A percentile compares a stretch with the other conserved stretches of the same genome.
phyloP scores from a whole-genome alignment of 2,113 vertebrate species.

The Boulengeromyrus knoepffleri region DNA sequence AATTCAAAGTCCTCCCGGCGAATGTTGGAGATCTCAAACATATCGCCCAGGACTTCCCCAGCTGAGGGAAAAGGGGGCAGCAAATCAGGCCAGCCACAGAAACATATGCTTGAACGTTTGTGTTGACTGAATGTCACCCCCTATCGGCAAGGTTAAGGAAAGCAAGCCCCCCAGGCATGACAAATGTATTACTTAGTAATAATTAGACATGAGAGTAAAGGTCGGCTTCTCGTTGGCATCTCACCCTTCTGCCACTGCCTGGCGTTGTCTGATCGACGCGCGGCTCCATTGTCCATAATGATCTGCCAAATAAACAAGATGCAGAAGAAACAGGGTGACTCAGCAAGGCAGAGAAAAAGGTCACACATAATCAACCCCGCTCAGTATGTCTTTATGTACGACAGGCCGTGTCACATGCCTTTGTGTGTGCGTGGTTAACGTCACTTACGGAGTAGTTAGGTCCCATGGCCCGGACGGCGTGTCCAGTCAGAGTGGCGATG shows the following conservation, averaged over 20 bases:
- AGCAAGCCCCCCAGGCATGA: not conserved
- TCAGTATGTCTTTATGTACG: not conserved
- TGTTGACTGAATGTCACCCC: not conserved
- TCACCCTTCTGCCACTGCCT: constrained; percentile 63
- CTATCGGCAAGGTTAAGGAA: not conserved
- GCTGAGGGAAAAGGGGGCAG: constrained; percentile 42
- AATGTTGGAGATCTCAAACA: constrained; percentile 68
- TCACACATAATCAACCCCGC: not conserved
- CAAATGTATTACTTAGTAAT: not conserved
- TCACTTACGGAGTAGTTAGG: constrained; percentile 64
- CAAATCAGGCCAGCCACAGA: not conserved
- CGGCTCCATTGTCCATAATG: constrained; percentile 70
- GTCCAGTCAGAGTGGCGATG: constrained; percentile 70
- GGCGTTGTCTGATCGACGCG: constrained; percentile 47
- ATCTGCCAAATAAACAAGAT: constrained; percentile 46
- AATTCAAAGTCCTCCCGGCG: constrained; percentile 70
- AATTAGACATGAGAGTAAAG: not conserved
- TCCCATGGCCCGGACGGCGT: constrained; percentile 70
- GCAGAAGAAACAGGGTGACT: not conserved
- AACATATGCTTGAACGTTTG: not conserved
- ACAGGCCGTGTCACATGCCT: not conserved
- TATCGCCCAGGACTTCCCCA: constrained; percentile 62
- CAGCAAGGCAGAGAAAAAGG: not conserved
- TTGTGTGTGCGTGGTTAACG: not conserved
- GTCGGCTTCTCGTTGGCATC: not conserved